Conservation (phyloP, 2,797 vertebrate genomes). For the Aplochiton taeniatus region DNA sequence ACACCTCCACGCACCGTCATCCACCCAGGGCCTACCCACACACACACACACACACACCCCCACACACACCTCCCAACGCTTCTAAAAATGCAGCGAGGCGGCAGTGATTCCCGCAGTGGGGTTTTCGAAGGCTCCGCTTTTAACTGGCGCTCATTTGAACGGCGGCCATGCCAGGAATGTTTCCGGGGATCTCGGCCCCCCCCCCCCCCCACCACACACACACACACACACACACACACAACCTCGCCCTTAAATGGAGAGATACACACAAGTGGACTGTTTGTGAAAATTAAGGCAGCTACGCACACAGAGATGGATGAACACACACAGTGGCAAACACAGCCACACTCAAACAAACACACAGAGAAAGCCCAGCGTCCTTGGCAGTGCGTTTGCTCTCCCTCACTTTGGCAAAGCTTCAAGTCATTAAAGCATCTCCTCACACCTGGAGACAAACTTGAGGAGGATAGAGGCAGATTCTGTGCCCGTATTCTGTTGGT, state of each 20-base stretch:
- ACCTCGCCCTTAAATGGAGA: not conserved
- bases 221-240: not conserved
- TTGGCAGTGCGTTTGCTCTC: conserved; percentile 29
- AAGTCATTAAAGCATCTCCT: conserved; percentile 45
- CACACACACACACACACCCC: conserved; percentile 12
- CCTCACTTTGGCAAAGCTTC: conserved; percentile 52
- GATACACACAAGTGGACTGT: not conserved
- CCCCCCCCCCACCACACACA: conserved; percentile 7
- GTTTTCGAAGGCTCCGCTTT: too few relatives aligned
- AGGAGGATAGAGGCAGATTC: conserved; percentile 38
- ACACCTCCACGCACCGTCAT: not conserved
- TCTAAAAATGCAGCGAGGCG: too few relatives aligned
- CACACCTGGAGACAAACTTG: conserved; percentile 34
- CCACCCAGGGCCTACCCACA: not conserved
- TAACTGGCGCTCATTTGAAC: too few relatives aligned
- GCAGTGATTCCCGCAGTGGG: too few relatives aligned
- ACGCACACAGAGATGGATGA: conserved; percentile 20
- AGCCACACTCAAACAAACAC: not conserved
- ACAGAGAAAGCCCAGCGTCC: conserved; percentile 22
- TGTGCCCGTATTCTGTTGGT: too few relatives aligned
- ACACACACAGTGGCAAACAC: conserved; percentile 18
- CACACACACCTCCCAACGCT: not conserved
- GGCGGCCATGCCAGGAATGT: too few relatives aligned
- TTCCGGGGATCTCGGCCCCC: not conserved
- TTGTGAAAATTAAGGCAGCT: conserved; percentile 34